A percentile compares a stretch with the other conserved stretches of the same genome.
Evolutionary conservation across 2,888 invertebrate species (phyloP).

Genomic region (Spatulosminthurus flaviceps): DNA sequence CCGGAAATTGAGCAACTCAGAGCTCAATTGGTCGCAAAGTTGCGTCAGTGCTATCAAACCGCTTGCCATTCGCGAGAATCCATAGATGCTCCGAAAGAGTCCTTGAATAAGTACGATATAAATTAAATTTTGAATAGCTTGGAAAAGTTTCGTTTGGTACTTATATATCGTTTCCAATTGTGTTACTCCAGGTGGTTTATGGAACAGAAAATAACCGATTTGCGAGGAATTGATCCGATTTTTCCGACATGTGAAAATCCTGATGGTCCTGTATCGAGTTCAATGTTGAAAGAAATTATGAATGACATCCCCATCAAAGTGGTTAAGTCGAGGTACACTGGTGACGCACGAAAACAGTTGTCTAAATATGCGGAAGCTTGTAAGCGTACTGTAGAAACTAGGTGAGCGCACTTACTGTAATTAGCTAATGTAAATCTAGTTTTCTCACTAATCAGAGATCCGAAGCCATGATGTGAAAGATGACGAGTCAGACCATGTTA

Average conservation of each 20-base stretch:
- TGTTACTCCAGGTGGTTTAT: conserved; percentile 79
- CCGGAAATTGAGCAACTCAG: conserved; percentile 92
- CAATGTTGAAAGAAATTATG: conserved; percentile 98
- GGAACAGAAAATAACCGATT: conserved; percentile 91
- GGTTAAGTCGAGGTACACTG: conserved; percentile 93
- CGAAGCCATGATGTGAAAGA: conserved; percentile 37
- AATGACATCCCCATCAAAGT: conserved; percentile 97
- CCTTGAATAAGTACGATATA: conserved; percentile 79
- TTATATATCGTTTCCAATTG: neutral
- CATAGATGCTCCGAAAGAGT: conserved; percentile 95
- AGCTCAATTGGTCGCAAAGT: conserved; percentile 81
- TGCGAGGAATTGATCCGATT: conserved; percentile 84
- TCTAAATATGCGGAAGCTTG: conserved; percentile 95
- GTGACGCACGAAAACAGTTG: conserved; percentile 93
- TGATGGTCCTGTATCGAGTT: conserved; percentile 80
- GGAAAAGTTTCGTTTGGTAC: too few relatives aligned
- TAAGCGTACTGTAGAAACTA: conserved; percentile 93
- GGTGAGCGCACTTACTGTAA: conserved; percentile 65
- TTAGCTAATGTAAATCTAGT: neutral
- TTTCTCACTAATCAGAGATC: neutral
- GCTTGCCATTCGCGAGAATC: conserved; percentile 88
- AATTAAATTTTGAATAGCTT: too few relatives aligned
- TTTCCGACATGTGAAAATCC: conserved; percentile 91
- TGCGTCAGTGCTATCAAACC: conserved; percentile 92
- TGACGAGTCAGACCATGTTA: conserved; percentile 45